Evolutionary conservation across 2,113 vertebrate genomes (phyloP).

Genomic region (Sphyrna mokarran): DNA sequence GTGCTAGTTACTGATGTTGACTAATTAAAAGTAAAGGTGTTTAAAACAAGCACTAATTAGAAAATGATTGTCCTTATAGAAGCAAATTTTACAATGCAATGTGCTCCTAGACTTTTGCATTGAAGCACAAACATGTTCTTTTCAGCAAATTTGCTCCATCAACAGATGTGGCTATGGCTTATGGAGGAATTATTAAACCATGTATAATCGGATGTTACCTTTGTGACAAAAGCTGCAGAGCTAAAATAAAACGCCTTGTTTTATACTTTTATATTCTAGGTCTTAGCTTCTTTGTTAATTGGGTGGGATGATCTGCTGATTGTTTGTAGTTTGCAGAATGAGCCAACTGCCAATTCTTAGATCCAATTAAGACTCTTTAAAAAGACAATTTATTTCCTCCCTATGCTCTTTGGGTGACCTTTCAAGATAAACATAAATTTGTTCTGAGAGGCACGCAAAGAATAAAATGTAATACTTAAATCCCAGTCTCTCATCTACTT

Average conservation of each 20-base stretch:
- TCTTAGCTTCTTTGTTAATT: conserved; percentile 38
- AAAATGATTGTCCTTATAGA: background rate
- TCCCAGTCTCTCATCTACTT: conserved; percentile 49
- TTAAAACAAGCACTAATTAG: background rate
- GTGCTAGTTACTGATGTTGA: background rate
- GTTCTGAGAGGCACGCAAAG: conserved; percentile 44
- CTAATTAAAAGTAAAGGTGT: background rate
- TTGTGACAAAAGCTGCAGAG: background rate
- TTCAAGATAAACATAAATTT: conserved; percentile 54
- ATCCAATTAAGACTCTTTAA: conserved; percentile 40
- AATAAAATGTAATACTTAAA: conserved; percentile 54
- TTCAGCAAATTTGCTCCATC: background rate
- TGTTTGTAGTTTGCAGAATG: conserved; percentile 46
- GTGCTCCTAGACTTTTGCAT: background rate
- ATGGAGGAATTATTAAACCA: background rate
- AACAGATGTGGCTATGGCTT: background rate
- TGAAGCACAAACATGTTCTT: background rate
- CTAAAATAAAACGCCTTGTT: background rate
- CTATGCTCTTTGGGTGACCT: conserved; percentile 55
- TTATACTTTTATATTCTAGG: background rate
- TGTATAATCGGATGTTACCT: background rate
- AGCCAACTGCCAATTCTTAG: conserved; percentile 44
- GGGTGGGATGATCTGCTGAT: conserved; percentile 47
- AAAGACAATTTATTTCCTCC: conserved; percentile 55
- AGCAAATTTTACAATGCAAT: background rate